phyloP scores from a whole-genome alignment of 1,140 invertebrate species.

The Ceratoteleas bidentatus region DNA sequence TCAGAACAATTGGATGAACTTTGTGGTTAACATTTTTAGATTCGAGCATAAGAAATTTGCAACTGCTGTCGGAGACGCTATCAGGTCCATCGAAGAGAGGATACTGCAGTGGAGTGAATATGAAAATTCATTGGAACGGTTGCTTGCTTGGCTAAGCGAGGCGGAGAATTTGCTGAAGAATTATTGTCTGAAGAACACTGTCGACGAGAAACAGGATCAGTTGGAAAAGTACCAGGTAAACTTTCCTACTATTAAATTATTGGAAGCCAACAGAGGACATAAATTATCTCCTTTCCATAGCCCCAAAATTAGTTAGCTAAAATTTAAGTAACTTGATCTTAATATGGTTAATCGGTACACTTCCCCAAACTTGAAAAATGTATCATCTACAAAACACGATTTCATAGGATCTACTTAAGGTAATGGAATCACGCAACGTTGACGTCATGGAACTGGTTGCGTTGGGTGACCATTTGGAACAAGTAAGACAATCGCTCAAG shows the following conservation, averaged over 20 bases:
- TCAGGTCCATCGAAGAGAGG: slow-evolving; percentile 90
- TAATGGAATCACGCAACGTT: slow-evolving; percentile 86
- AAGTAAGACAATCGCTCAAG: slow-evolving; percentile 85
- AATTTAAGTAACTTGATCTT: background rate
- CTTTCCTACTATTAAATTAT: background rate
- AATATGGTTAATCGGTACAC: too few relatives aligned
- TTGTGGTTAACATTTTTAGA: slow-evolving; percentile 69
- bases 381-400: slow-evolving; percentile 76
- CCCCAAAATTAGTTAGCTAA: background rate
- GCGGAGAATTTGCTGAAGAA: slow-evolving; percentile 94
- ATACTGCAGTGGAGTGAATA: slow-evolving; percentile 95
- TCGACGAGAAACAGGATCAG: slow-evolving; percentile 95
- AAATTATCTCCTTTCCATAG: background rate
- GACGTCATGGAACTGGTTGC: slow-evolving; percentile 88
- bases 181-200: slow-evolving; percentile 90
- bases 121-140: slow-evolving; percentile 90
- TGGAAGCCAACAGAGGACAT: background rate
- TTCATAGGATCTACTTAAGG: slow-evolving; percentile 87
- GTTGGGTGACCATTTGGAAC: slow-evolving; percentile 90
- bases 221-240: slow-evolving; percentile 93
- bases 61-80: slow-evolving; percentile 88
- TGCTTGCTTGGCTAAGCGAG: slow-evolving; percentile 92
- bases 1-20: background rate
- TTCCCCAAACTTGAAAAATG: slow-evolving; percentile 15
- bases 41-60: slow-evolving; percentile 92